Evolutionary conservation across 2,888 invertebrate genomes (phyloP), one percentile per base, ranked within the genome.

Genomic region (Schizotus pectinicornis): DNA sequence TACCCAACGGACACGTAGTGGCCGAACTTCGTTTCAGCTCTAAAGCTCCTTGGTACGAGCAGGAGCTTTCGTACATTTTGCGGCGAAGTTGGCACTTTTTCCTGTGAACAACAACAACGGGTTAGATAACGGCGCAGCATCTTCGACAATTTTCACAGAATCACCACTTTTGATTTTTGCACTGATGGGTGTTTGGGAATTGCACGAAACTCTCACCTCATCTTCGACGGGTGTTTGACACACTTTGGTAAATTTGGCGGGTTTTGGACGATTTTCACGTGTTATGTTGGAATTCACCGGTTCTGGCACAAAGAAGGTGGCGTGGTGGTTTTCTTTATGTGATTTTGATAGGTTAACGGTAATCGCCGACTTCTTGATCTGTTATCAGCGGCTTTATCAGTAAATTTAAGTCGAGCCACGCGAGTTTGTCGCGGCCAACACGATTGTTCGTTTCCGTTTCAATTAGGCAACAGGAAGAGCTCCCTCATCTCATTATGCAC

Each of bases 61-160:
- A 94, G 77, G 93, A 93, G 83, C 93, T 93, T 85, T 94, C 94
- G 87, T 94, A 94, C 94, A 94, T 94, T 77, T 84, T 85, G 56
- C 77, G 76, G 36, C 78, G 74, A 46, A 77, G 59, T 30, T 69
- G 72, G 59, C 77, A 76, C 78, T 78, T 78, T 65, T 77, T 78
- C 65, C 79, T 78, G 64, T 9, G 74, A 73, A 48, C 36, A 60
- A 58, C 48, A 49, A 38, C 5, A 33, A 45, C 37, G 6, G 35
- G 13, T 36, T 36, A 14, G 49, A n/a, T n/a, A n/a, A n/a, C n/a
- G n/a, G n/a, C n/a, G n/a, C n/a, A n/a, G n/a, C n/a, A n/a, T n/a
- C n/a, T n/a, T n/a, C n/a, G n/a, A n/a, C 1, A 39, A 13, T 2
- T 3, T n/a, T 22, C 22, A 22, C 22, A 22, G 5, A 22, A 3